Evolutionary conservation across 2,113 vertebrate species (phyloP).

Genomic region (Pithys albifrons): DNA sequence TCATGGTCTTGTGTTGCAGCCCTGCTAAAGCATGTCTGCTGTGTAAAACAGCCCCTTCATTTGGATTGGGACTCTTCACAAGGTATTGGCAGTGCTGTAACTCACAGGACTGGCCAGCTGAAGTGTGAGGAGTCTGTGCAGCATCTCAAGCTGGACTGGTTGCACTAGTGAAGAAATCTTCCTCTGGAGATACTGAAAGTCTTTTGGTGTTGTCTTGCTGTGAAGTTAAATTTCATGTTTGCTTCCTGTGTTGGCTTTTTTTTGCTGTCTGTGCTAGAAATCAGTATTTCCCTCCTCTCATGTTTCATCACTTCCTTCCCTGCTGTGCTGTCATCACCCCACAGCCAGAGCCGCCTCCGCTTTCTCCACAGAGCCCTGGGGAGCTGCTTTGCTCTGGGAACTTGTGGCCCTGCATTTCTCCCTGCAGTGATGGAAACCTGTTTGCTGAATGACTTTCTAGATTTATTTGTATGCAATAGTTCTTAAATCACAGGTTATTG

Average conservation of each 20-base stretch:
- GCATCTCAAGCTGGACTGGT: background rate
- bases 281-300: background rate
- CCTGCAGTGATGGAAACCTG: background rate
- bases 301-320: background rate
- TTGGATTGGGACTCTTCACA: background rate
- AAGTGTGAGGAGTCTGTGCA: background rate
- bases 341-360: background rate
- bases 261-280: background rate
- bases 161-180: background rate
- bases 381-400: background rate
- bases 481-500: background rate
- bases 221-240: background rate
- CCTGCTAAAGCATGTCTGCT: background rate
- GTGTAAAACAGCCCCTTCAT: background rate
- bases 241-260: background rate
- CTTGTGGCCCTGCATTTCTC: background rate
- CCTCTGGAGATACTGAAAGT: background rate
- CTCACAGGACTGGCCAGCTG: background rate
- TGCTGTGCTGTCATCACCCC: fast-evolving
- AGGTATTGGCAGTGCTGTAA: background rate
- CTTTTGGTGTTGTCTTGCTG: background rate
- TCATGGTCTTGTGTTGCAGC: background rate
- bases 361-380: background rate
- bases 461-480: background rate
- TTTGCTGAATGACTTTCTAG: background rate